Percentiles rank a stretch among this genome's conserved stretches.
Conservation (phyloP, 2,888 invertebrate species). For the Diplazon laetatorius region DNA sequence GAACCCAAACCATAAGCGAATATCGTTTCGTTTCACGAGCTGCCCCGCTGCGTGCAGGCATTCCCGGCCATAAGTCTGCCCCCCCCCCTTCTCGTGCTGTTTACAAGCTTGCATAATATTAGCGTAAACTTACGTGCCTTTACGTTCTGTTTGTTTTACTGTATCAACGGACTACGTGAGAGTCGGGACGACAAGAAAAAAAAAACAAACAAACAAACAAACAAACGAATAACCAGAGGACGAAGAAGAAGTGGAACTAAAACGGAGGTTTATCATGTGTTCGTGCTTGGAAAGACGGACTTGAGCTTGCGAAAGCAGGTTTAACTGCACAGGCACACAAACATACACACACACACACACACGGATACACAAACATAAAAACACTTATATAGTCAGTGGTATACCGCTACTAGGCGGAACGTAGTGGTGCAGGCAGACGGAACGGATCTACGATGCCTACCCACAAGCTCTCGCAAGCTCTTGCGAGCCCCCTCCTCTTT, state of each 20-base stretch:
- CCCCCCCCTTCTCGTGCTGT: conserved; percentile 22
- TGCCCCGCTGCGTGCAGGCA: conserved; percentile 1
- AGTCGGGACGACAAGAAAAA: conserved; percentile 5
- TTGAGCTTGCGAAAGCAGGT: conserved; percentile 2
- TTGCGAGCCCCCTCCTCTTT: too few species aligned
- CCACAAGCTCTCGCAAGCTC: conserved; percentile 36
- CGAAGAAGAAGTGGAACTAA: conserved; percentile 29
- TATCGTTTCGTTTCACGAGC: neutral
- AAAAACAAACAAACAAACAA: too few species aligned
- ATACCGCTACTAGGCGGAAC: conserved; percentile 27
- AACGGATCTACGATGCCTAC: conserved; percentile 44
- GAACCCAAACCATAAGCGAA: neutral
- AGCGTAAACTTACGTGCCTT: conserved; percentile 27
- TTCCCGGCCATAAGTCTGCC: neutral
- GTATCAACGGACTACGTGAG: conserved; percentile 19
- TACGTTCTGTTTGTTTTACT: neutral
- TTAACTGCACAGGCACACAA: too few species aligned
- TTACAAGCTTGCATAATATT: conserved; percentile 37
- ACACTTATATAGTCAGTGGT: conserved; percentile 13
- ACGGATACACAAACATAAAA: too few species aligned
- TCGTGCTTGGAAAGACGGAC: neutral
- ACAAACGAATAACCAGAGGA: too few species aligned
- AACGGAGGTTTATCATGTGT: neutral
- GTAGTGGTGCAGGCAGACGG: conserved; percentile 30
- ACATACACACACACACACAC: too few species aligned